These are phyloP conservation scores for Drosophila orena DNA, from an alignment of 1,140 invertebrate species.

Conservation along the genomic window DNA sequence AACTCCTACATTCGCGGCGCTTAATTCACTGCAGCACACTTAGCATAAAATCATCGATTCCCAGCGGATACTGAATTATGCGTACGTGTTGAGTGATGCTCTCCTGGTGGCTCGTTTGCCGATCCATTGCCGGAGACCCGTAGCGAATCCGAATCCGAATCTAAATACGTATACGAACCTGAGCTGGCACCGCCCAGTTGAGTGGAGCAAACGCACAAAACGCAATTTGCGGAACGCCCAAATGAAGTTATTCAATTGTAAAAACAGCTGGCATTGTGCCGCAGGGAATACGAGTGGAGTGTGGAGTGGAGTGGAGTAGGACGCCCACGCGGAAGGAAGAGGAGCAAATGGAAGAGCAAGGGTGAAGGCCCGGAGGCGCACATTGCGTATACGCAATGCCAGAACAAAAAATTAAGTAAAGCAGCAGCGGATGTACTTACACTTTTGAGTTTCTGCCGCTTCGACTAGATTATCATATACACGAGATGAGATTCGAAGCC, in stretches of 20 bases:
- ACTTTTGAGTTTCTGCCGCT: conserved; percentile 39
- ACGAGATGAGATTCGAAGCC: conserved; percentile 38
- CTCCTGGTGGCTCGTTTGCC: conserved; percentile 29
- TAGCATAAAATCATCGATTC: conserved; percentile 55
- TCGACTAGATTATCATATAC: conserved; percentile 42
- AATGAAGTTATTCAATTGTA: conserved; percentile 80
- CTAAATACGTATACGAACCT: neutral
- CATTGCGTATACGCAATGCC: conserved; percentile 64
- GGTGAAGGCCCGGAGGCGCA: conserved; percentile 3
- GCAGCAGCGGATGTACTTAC: conserved; percentile 50
- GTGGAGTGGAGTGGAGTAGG: conserved; percentile 10
- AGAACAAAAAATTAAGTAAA: conserved; percentile 45
- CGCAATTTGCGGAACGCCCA: conserved; percentile 70
- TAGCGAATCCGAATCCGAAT: conserved; percentile 7
- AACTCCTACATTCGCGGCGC: conserved; percentile 16
- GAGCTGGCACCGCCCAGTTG: conserved; percentile 24
- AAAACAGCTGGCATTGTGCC: conserved; percentile 75
- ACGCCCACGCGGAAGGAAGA: conserved; percentile 12
- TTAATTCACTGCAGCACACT: conserved; percentile 39
- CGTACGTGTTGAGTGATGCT: conserved; percentile 26
- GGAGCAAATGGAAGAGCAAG: conserved; percentile 8
- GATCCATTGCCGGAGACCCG: conserved; percentile 30
- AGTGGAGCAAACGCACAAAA: conserved; percentile 44
- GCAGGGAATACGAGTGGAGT: conserved; percentile 55
- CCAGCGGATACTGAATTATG: conserved; percentile 46